Conservation (phyloP, 1,140 invertebrate genomes). For the Lycorma delicatula region DNA sequence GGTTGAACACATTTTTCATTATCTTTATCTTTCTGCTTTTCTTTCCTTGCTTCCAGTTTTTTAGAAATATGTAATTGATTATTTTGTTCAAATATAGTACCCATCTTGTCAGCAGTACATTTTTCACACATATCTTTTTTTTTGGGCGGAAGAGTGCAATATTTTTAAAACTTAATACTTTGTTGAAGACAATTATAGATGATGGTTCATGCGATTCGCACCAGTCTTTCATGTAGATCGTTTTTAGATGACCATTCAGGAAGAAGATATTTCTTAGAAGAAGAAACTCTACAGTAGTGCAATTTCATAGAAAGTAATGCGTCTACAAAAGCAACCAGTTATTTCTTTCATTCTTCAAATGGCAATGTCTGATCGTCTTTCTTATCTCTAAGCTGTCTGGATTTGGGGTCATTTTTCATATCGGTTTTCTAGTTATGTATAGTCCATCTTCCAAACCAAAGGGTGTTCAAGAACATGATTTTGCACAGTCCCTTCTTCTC, state of each 20-base stretch:
- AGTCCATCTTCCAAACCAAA: conserved; percentile 12
- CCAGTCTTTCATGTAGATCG: conserved; percentile 15
- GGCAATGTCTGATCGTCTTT: conserved; percentile 1
- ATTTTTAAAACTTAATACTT: conserved; percentile 30
- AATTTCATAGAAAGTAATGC: conserved; percentile 8
- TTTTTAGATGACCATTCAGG: conserved; percentile 13
- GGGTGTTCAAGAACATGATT: conserved; percentile 13
- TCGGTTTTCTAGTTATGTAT: conserved; percentile 6
- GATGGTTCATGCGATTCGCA: conserved; percentile 5
- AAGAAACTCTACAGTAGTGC: conserved; percentile 11
- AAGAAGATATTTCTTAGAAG: conserved; percentile 1
- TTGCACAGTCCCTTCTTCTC: no score
- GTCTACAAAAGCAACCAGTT: no score
- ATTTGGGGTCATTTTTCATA: not conserved
- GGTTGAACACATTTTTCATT: conserved; percentile 17
- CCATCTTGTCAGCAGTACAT: conserved; percentile 29
- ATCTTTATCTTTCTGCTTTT: conserved; percentile 28
- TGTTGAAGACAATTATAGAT: conserved; percentile 3
- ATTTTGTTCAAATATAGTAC: conserved; percentile 30
- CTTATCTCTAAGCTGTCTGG: conserved; percentile 4
- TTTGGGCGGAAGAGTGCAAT: conserved; percentile 30
- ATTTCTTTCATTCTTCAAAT: no score
- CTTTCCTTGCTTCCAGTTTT: conserved; percentile 20
- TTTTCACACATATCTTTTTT: conserved; percentile 37
- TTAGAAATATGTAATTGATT: conserved; percentile 27